Base-by-base conservation (phyloP, 2,113 vertebrate species). In the Aldabrachelys gigantea region DNA sequence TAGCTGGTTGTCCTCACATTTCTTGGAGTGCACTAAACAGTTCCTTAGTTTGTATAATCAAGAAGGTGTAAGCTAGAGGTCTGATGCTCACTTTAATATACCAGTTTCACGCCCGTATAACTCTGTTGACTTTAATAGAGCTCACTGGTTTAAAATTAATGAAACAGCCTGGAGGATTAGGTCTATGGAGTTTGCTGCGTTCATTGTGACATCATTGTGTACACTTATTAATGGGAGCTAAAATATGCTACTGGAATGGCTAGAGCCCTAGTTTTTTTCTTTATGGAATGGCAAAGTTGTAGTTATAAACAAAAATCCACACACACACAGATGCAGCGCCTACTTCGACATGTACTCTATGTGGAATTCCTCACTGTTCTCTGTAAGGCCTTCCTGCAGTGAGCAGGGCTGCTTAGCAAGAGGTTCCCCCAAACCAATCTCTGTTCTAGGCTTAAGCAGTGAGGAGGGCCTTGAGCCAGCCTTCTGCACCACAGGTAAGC, bases 1-100 rank as follows among this genome's bases (percentile, higher is more conserved):
- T 10, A 87, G 44, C 72, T 95, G 38, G 8, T 86, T 88, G 80
- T 85, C 94, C 29, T 10, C 89, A 89, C 8, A n/a, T 38, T 38
- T 31, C 10, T 59, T 93, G 72, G 89, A 97, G 88, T 2, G 19
- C 87, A 93, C 62, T 49, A 93, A 90, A 57, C 41, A 88, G 82
- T 38, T 93, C 12, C 0, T 89, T 90, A 92, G 69, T 29, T 69
- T 87, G 59, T 84, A 90, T 94, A 96, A 96, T 27, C 17, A 72
- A 92, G 52, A 57, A 82, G 38, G 41, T 84, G 49, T 95, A 87
- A 91, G 62, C 57, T 10, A 10, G 57, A 84, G 44, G 38, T 1
- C 0, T 14, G 76, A 82, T 16, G 76, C n/a, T 91, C 72, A 76
- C 53, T 50, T 92, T 83, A 90, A 91, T 47, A 52, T 19, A 88